These are phyloP conservation scores for Paramisgurnus dabryanus DNA, from an alignment of 2,113 vertebrate species.

Conservation along the genomic window DNA sequence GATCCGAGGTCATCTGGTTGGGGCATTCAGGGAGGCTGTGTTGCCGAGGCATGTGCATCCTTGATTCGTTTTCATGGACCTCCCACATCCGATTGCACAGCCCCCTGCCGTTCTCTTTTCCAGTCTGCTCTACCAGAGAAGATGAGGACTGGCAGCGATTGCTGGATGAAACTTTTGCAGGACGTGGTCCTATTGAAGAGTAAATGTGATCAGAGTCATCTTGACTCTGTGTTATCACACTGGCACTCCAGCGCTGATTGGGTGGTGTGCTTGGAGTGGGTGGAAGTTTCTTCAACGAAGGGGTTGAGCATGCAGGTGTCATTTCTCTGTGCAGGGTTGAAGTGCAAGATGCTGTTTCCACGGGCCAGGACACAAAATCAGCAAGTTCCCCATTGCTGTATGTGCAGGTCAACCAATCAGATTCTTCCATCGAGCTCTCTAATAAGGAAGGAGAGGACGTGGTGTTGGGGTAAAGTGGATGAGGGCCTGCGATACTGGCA, in stretches of 20 bases:
- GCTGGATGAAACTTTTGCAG: slow-evolving; percentile 70
- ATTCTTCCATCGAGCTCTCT: slow-evolving; percentile 69
- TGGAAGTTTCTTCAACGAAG: slow-evolving; percentile 79
- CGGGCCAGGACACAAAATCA: slow-evolving; percentile 77
- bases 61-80: slow-evolving; percentile 17
- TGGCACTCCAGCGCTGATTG: slow-evolving; percentile 81
- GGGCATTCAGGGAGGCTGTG: slow-evolving; percentile 75
- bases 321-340: slow-evolving; percentile 71
- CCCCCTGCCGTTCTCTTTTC: slow-evolving; percentile 65
- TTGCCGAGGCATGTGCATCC: slow-evolving; percentile 61
- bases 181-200: slow-evolving; percentile 78
- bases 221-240: slow-evolving; percentile 80
- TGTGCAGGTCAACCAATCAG: slow-evolving; percentile 89
- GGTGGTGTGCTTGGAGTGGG: slow-evolving; percentile 65
- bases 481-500: slow-evolving; percentile 68
- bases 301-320: slow-evolving; percentile 78
- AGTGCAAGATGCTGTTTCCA: slow-evolving; percentile 59
- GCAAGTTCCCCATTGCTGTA: slow-evolving; percentile 90
- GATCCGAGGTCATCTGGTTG: slow-evolving; percentile 27
- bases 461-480: slow-evolving; percentile 58
- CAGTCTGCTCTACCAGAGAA: slow-evolving; percentile 74
- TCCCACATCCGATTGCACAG: slow-evolving; percentile 55
- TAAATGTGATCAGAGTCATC: slow-evolving; percentile 82
- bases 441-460: slow-evolving; percentile 70
- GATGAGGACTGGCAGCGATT: slow-evolving; percentile 79